Conservation (phyloP, 2,113 vertebrate species). For the Circaetus gallicus region DNA sequence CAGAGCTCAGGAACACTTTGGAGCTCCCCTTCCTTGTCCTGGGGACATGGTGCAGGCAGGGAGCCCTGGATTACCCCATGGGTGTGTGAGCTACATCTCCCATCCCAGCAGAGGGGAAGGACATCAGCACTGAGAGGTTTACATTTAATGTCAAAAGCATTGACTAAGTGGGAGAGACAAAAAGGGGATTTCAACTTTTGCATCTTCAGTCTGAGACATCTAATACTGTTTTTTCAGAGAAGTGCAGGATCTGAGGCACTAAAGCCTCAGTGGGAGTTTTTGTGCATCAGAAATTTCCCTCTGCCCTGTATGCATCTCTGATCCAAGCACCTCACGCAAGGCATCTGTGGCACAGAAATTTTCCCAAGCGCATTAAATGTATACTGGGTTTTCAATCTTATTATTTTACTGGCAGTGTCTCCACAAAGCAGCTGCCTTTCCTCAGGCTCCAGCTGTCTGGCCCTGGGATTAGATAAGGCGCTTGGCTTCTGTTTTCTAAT, state of each 20-base stretch:
- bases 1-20: not conserved
- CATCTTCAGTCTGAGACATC: not conserved
- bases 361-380: not conserved
- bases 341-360: not conserved
- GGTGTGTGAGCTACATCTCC: not conserved
- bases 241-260: not conserved
- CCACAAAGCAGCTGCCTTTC: not conserved
- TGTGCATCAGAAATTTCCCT: not conserved
- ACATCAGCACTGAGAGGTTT: not conserved
- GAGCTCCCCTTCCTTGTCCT: not conserved
- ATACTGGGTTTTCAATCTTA: not conserved
- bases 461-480: not conserved
- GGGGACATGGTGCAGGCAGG: not conserved
- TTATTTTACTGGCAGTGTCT: not conserved
- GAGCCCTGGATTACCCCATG: not conserved
- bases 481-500: not conserved
- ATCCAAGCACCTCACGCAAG: not conserved
- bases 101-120: not conserved
- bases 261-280: accelerated
- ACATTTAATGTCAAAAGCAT: not conserved
- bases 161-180: not conserved
- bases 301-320: not conserved
- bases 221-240: not conserved
- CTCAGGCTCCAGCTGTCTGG: not conserved
- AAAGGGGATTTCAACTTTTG: not conserved